These are phyloP conservation scores for Phortica variegata DNA, from an alignment of 1,140 invertebrate species.

Conservation along the genomic window DNA sequence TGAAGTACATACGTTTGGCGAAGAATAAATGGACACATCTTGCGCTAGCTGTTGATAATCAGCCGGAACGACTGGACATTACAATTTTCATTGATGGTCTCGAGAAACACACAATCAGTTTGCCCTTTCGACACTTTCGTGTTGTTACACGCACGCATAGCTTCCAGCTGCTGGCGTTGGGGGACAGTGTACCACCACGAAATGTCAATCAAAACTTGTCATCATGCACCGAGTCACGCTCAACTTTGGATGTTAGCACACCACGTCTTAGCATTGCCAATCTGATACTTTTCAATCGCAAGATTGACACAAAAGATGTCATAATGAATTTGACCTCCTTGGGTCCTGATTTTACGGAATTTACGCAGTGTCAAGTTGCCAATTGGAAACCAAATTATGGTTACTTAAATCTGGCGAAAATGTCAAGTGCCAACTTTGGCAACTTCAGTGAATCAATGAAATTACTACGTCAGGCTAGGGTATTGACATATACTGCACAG, in stretches of 20 bases:
- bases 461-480: constrained; percentile 27
- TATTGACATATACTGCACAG: constrained; percentile 38
- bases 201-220: constrained; percentile 1
- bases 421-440: constrained; percentile 29
- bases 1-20: constrained; percentile 32
- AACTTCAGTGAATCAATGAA: constrained; percentile 40
- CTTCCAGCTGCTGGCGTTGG: constrained; percentile 43
- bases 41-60: constrained; percentile 33
- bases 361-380: constrained; percentile 48
- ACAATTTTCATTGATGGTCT: constrained; percentile 39
- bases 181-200: constrained; percentile 27
- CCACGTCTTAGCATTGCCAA: constrained; percentile 38
- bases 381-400: constrained; percentile 53
- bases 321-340: constrained; percentile 47
- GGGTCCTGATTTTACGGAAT: constrained; percentile 50
- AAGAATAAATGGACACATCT: constrained; percentile 51
- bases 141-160: constrained; percentile 23
- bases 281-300: constrained; percentile 42
- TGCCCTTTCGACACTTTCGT: constrained; percentile 36
- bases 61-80: constrained; percentile 30
- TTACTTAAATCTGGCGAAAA: constrained; percentile 30
- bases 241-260: constrained; percentile 29
- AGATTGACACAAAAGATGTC: constrained; percentile 20
- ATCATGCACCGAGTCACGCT: constrained; percentile 16
- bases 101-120: constrained; percentile 33